Evolutionary conservation across 2,797 vertebrate genomes (phyloP), one percentile per base, ranked within the genome.

Genomic region (Paratrypauchen microcephalus): DNA sequence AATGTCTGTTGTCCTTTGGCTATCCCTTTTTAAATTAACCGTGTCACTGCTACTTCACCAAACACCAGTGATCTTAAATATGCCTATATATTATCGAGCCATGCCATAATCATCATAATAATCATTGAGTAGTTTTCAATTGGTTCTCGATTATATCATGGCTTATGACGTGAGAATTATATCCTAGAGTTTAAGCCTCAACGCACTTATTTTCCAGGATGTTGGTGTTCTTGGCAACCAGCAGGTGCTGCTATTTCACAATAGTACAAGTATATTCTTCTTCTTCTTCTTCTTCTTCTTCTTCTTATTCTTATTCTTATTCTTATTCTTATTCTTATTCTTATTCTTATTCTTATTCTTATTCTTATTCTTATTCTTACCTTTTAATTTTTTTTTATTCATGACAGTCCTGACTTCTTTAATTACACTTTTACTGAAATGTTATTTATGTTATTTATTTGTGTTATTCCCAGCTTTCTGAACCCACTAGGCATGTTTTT

Each of bases 401-500:
- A 7, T 15, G 41, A 12, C 12, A 5, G 7, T 54, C 18, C 11
- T 52, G 61, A 15, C 28, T 63, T 63, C 3, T 26, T 30, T 50
- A 19, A 28, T 19, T 28, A 18, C 16, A 23, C 19, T 52, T 64
- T 52, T 52, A 16, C n/a, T 47, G n/a, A 41, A 24, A 36, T 70
- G 32, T 68, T 30, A 18, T 81, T 45, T 74, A 87, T 26, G 24
- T 26, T 1, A 26, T 26, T 26, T 26, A 26, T 41, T 4, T 92
- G 3, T 76, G 13, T 45, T 18, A 70, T 61, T 5, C 61, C 7
- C 87, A 99, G 97, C 70, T 97, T 97, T 79, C 75, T 98, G 82
- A 97, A 96, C 77, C 98, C 97, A 2, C 85, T 98, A 56, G 96
- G 95, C 69, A 97, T 99, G 97, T 91, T 99, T 39, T 93, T 99